These are phyloP conservation scores for Catocala fraxini DNA, from an alignment of 2,888 invertebrate species.

Conservation along the genomic window DNA sequence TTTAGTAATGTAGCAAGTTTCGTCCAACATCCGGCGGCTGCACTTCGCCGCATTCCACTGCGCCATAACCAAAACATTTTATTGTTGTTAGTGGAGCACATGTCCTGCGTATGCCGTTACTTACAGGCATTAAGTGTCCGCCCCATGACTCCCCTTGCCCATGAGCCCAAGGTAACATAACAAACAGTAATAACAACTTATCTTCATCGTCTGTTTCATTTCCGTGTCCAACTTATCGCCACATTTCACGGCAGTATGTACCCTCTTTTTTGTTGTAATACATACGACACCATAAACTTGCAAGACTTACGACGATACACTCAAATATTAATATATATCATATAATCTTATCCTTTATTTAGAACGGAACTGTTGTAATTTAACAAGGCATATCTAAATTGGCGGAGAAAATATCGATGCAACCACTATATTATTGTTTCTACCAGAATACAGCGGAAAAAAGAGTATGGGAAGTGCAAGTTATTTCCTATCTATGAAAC, in stretches of 20 bases:
- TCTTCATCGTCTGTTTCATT: conserved; percentile 75
- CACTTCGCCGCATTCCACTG: conserved; percentile 23
- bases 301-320: conserved; percentile 16
- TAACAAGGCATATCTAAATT: too few relatives aligned
- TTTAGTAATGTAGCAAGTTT: conserved; percentile 7
- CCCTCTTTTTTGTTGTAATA: conserved; percentile 49
- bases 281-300: conserved; percentile 38
- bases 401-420: too few relatives aligned
- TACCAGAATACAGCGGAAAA: too few relatives aligned
- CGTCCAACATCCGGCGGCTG: conserved; percentile 5
- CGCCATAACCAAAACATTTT: conserved; percentile 33
- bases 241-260: conserved; percentile 61
- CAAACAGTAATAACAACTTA: conserved; percentile 76
- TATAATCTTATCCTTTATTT: neutral
- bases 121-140: conserved; percentile 41
- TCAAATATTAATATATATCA: conserved; percentile 11
- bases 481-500: too few relatives aligned
- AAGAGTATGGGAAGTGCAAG: too few relatives aligned
- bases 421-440: too few relatives aligned
- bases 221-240: conserved; percentile 70
- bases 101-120: conserved; percentile 34
- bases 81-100: conserved; percentile 28
- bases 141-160: conserved; percentile 40
- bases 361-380: neutral
- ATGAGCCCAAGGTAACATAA: conserved; percentile 59